Conservation (phyloP, 2,113 vertebrate species). For the Smithornis capensis region DNA sequence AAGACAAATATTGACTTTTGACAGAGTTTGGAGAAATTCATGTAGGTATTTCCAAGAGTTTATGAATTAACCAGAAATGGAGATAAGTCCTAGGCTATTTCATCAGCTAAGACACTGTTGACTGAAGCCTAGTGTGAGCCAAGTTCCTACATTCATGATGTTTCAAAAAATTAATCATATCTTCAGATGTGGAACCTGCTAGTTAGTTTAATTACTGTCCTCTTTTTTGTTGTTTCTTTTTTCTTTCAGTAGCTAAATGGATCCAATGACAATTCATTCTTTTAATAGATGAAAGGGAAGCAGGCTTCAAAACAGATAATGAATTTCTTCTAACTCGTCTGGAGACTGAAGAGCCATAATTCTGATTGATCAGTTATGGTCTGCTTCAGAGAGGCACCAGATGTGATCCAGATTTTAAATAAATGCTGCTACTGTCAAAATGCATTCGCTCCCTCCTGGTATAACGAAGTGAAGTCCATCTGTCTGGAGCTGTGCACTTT, state of each 20-base stretch:
- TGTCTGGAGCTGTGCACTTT: slow-evolving; percentile 42
- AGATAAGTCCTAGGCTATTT: neutral
- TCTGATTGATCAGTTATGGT: slow-evolving; percentile 63
- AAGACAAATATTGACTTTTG: neutral
- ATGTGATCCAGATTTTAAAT: slow-evolving; percentile 64
- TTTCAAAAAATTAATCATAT: slow-evolving; percentile 34
- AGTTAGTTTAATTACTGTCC: slow-evolving; percentile 31
- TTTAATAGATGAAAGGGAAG: slow-evolving; percentile 44
- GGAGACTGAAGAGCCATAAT: slow-evolving; percentile 34
- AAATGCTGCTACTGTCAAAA: slow-evolving; percentile 56
- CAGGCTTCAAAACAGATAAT: slow-evolving; percentile 53
- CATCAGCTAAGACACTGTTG: slow-evolving; percentile 21
- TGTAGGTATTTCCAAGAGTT: neutral
- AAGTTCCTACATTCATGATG: neutral
- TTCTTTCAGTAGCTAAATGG: neutral
- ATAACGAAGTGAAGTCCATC: slow-evolving; percentile 60
- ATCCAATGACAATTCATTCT: slow-evolving; percentile 28
- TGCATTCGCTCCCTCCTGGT: slow-evolving; percentile 37
- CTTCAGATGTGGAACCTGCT: slow-evolving; percentile 12
- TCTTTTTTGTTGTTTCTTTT: neutral
- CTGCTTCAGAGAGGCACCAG: slow-evolving; percentile 52
- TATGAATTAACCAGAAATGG: neutral
- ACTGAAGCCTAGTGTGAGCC: neutral
- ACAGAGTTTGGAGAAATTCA: neutral
- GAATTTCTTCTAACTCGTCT: slow-evolving; percentile 47